A percentile compares a stretch with the other conserved stretches of the same genome.
Evolutionary conservation across 2,888 invertebrate genomes (phyloP).

Genomic region (Oscheius sp.): DNA sequence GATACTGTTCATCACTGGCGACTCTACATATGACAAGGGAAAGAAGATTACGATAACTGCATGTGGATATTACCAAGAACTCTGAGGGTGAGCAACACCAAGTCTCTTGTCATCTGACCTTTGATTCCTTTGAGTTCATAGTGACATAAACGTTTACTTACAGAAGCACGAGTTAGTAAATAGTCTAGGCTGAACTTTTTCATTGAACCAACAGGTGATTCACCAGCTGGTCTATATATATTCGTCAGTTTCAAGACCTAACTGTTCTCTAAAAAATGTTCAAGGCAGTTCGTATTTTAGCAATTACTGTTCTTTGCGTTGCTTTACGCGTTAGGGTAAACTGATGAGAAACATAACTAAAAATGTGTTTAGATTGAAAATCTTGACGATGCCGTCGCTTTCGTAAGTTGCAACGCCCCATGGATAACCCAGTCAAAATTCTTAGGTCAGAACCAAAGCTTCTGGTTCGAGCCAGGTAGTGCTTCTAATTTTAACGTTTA

Average conservation of each 20-base stretch:
- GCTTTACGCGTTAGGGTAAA: slow-evolving; percentile 5
- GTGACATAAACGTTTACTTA: not conserved
- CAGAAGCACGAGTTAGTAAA: slow-evolving; percentile 1
- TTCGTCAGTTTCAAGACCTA: not conserved
- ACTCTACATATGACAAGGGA: no score
- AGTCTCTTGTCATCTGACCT: not conserved
- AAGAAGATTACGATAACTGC: no score
- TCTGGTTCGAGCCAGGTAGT: slow-evolving; percentile 11
- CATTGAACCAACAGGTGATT: slow-evolving; percentile 7
- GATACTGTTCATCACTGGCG: no score
- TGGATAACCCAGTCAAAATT: not conserved
- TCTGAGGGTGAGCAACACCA: no score
- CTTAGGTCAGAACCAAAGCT: slow-evolving; percentile 3
- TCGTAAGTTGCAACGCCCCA: not conserved
- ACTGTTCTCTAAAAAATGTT: not conserved
- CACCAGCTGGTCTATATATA: not conserved
- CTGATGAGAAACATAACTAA: not conserved
- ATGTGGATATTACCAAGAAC: no score
- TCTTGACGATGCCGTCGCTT: slow-evolving; percentile 2
- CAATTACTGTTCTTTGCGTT: not conserved
- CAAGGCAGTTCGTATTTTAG: not conserved
- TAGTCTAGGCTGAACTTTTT: not conserved
- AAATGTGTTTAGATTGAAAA: not conserved
- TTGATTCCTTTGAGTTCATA: not conserved
- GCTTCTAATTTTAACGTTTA: not conserved